These are phyloP conservation scores for Ianthella basta DNA, from an alignment of 37 sponge, comb jelly and placozoan genomes.

Conservation along the genomic window DNA sequence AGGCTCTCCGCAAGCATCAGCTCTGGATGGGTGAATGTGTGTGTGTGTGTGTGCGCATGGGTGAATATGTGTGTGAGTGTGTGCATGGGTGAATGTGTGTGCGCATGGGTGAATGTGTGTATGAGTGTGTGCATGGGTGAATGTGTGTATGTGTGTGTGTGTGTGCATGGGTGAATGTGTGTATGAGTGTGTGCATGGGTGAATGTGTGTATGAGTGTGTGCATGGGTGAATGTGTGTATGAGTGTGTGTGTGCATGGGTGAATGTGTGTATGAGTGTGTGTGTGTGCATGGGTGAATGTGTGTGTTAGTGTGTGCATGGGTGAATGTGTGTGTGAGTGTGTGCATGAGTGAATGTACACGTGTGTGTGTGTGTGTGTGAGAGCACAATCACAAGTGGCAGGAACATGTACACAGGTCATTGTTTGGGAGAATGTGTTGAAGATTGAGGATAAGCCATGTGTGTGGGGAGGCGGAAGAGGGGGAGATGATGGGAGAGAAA, in stretches of 20 bases:
- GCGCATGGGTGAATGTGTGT: no score
- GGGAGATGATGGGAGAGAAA: constrained; percentile 33
- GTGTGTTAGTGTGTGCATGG: constrained; percentile 39
- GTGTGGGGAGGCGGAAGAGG: no score
- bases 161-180: constrained; percentile 38
- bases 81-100: no score
- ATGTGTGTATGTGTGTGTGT: constrained; percentile 1
- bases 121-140: constrained; percentile 20
- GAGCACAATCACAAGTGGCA: no score
- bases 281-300: neutral
- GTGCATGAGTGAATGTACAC: no score
- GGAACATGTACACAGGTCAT: no score
- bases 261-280: no score
- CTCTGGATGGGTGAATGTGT: neutral
- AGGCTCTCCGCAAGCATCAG: constrained; percentile 4
- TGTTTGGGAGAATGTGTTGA: no score
- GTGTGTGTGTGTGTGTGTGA: no score
- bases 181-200: neutral
- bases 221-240: constrained; percentile 41
- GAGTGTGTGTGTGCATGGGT: no score
- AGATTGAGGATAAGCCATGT: no score
- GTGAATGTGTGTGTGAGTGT: no score
- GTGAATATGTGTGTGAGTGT: neutral
- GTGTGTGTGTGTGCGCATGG: constrained; percentile 7
- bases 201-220: constrained; percentile 35